Conservation (phyloP, 2,113 vertebrate genomes). For the Hypomesus transpacificus region DNA sequence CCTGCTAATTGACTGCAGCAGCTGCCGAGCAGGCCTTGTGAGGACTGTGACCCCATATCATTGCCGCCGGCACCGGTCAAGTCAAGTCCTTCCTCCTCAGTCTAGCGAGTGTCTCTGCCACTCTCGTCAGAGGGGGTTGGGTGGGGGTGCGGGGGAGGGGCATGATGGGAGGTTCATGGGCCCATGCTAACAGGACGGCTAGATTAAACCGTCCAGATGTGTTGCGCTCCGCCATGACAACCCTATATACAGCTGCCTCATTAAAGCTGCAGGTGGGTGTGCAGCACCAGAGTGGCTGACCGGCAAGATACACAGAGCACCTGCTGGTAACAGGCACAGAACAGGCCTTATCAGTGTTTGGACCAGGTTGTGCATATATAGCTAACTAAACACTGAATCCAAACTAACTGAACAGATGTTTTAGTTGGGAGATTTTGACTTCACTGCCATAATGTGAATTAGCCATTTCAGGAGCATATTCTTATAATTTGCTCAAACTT, state of each 20-base stretch:
- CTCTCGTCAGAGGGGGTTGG: too few species aligned
- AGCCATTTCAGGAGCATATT: too few species aligned
- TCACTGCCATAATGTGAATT: background rate
- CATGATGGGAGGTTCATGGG: slow-evolving; percentile 29
- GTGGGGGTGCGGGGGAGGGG: background rate
- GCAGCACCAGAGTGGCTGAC: slow-evolving; percentile 34
- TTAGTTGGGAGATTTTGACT: background rate
- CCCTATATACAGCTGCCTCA: slow-evolving; percentile 39
- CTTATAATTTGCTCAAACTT: too few species aligned
- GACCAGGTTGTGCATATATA: background rate
- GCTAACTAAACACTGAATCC: too few species aligned
- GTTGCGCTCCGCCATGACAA: slow-evolving; percentile 49
- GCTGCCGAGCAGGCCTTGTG: slow-evolving; percentile 9
- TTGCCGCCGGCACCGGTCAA: slow-evolving; percentile 29
- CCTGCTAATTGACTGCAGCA: background rate
- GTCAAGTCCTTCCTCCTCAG: slow-evolving; percentile 27
- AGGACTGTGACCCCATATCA: slow-evolving; percentile 29
- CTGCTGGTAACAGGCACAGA: slow-evolving; percentile 25
- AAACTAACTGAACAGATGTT: background rate
- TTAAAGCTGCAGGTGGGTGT: slow-evolving; percentile 47
- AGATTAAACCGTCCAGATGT: slow-evolving; percentile 42
- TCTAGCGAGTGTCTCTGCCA: slow-evolving; percentile 8
- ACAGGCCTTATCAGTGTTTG: slow-evolving; percentile 24
- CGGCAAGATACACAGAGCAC: background rate
- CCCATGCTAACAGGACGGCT: slow-evolving; percentile 39